A percentile compares a stretch with the other conserved stretches of the same genome.
Conservation (phyloP, 2,113 vertebrate genomes). For the Archocentrus centrarchus region DNA sequence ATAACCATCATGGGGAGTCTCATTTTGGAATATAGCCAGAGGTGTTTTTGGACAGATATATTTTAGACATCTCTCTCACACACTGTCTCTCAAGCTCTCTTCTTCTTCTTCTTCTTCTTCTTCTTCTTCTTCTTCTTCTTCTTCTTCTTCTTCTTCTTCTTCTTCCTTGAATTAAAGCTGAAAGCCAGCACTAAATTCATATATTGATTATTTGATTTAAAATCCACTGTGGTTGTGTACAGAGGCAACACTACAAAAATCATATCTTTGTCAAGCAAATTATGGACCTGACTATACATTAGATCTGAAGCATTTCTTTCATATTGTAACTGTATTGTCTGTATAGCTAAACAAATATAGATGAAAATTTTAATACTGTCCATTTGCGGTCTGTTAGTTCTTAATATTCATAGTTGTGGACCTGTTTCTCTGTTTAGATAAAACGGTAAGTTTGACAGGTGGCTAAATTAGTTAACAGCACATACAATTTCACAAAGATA, state of each 20-base stretch:
- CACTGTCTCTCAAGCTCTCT: not conserved
- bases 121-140: not conserved
- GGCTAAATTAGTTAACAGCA: not conserved
- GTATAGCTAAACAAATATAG: not conserved
- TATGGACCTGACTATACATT: too few relatives aligned
- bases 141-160: too few relatives aligned
- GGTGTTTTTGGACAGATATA: slow-evolving; percentile 54
- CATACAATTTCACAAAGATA: not conserved
- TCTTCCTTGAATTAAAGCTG: not conserved
- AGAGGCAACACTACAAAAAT: too few relatives aligned
- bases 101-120: not conserved
- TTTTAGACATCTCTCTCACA: not conserved
- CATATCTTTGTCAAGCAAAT: too few relatives aligned
- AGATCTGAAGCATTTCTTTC: too few relatives aligned
- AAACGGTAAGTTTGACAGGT: not conserved
- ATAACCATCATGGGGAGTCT: slow-evolving; percentile 49
- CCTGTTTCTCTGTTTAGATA: not conserved
- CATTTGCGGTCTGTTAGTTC: not conserved
- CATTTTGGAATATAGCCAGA: slow-evolving; percentile 52
- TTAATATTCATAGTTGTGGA: not conserved
- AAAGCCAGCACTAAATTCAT: too few relatives aligned
- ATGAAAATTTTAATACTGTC: not conserved
- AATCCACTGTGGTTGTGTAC: too few relatives aligned
- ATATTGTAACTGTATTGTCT: too few relatives aligned
- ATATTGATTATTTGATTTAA: too few relatives aligned